A percentile compares a stretch with the other conserved stretches of the same genome.
Conservation (phyloP, 2,888 invertebrate species). For the Gymnoscelis rufifasciata region DNA sequence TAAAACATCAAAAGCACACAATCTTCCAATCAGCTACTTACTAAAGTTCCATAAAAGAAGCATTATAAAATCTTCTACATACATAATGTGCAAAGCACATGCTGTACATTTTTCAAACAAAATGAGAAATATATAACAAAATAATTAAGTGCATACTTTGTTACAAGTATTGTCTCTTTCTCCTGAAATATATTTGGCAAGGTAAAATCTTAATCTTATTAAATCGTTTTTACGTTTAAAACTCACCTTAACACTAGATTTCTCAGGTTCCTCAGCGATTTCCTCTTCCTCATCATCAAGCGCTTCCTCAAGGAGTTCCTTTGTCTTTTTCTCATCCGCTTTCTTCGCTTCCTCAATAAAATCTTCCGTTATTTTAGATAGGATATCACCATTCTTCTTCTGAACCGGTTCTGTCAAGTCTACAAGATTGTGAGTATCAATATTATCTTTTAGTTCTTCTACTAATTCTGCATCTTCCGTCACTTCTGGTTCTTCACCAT, state of each 20-base stretch:
- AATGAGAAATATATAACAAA: no score
- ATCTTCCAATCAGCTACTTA: no score
- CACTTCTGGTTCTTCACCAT: slow-evolving; percentile 18
- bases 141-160: no score
- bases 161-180: not conserved
- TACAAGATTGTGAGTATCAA: slow-evolving; percentile 29
- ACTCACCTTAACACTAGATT: slow-evolving; percentile 67
- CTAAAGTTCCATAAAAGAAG: no score
- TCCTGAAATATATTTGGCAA: not conserved
- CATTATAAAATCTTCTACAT: no score
- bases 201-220: not conserved
- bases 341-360: slow-evolving; percentile 47
- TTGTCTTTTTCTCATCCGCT: slow-evolving; percentile 45
- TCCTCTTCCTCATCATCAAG: slow-evolving; percentile 52
- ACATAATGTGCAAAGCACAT: no score
- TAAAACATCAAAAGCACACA: no score
- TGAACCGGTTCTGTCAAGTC: slow-evolving; percentile 39
- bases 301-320: slow-evolving; percentile 62
- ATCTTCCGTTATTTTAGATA: slow-evolving; percentile 44
- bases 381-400: slow-evolving; percentile 42
- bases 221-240: not conserved
- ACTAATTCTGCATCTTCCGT: slow-evolving; percentile 19
- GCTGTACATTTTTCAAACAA: no score
- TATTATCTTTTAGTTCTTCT: slow-evolving; percentile 5
- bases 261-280: slow-evolving; percentile 46